Percentiles rank a stretch among this genome's conserved stretches.
Conservation (phyloP, 1,140 invertebrate species). For the Drosophila erecta region DNA sequence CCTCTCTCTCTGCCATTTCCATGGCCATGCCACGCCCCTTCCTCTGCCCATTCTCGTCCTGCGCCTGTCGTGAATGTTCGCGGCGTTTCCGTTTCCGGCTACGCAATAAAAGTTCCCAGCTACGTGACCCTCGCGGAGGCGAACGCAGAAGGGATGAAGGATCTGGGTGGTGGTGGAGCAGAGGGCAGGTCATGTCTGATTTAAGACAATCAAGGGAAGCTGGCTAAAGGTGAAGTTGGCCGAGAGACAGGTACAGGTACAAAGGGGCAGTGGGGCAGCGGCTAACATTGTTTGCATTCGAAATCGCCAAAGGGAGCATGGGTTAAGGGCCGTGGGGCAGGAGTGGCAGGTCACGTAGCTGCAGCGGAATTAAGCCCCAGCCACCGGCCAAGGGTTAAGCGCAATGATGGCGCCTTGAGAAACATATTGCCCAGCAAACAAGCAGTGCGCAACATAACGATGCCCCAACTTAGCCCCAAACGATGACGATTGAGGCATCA, state of each 20-base stretch:
- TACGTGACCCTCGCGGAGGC: slow-evolving; percentile 53
- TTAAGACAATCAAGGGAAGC: slow-evolving; percentile 54
- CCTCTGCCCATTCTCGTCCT: slow-evolving; percentile 1
- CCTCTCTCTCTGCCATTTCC: not conserved
- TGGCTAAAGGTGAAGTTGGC: slow-evolving; percentile 26
- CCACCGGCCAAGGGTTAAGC: slow-evolving; percentile 4
- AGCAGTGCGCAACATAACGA: slow-evolving; percentile 34
- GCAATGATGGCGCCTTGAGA: no score
- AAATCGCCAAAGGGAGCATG: slow-evolving; percentile 10
- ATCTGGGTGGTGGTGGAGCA: no score
- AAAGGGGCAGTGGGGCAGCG: slow-evolving; percentile 3
- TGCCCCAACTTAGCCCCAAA: slow-evolving; percentile 53
- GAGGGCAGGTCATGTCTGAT: slow-evolving; percentile 48
- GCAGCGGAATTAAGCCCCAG: slow-evolving; percentile 32
- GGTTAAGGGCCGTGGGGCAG: slow-evolving; percentile 2
- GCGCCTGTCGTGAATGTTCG: slow-evolving; percentile 40
- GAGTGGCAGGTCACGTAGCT: slow-evolving; percentile 53
- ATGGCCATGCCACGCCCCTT: not conserved
- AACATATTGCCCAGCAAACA: not conserved
- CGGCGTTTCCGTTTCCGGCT: slow-evolving; percentile 65
- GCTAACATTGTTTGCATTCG: slow-evolving; percentile 50
- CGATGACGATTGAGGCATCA: slow-evolving; percentile 27
- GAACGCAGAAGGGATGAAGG: not conserved
- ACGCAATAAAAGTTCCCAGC: slow-evolving; percentile 66
- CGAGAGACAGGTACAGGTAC: slow-evolving; percentile 24